A percentile compares a stretch with the other conserved stretches of the same genome.
Evolutionary conservation across 2,888 invertebrate species (phyloP).

Genomic region (Cinara cedri): DNA sequence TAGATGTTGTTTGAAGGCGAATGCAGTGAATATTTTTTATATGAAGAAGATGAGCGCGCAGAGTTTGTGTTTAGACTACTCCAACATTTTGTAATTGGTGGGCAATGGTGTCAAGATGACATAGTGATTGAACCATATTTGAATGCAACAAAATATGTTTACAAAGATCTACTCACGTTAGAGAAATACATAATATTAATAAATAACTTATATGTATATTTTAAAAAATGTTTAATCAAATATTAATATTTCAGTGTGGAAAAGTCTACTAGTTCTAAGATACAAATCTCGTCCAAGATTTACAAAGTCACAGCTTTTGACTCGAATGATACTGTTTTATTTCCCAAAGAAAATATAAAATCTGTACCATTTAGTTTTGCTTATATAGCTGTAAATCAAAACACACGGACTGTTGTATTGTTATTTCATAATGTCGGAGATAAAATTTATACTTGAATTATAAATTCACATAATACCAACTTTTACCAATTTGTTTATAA

Average conservation of each 20-base stretch:
- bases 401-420: constrained; percentile 30
- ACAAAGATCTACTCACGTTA: constrained; percentile 67
- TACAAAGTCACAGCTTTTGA: constrained; percentile 21
- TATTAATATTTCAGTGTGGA: constrained; percentile 54
- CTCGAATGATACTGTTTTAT: constrained; percentile 7
- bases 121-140: constrained; percentile 67
- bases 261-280: constrained; percentile 39
- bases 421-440: constrained; percentile 43
- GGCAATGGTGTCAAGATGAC: constrained; percentile 68
- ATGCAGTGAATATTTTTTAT: constrained; percentile 64
- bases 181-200: background rate
- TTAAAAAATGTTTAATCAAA: background rate
- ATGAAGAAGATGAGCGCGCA: constrained; percentile 64
- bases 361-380: constrained; percentile 19
- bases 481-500: too few relatives aligned
- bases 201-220: constrained; percentile 14
- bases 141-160: constrained; percentile 65
- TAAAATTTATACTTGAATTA: constrained; percentile 35
- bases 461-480: too few relatives aligned
- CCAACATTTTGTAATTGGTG: constrained; percentile 67
- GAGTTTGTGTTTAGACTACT: constrained; percentile 68
- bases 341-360: constrained; percentile 13
- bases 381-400: constrained; percentile 39
- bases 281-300: constrained; percentile 21
- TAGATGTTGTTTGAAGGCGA: constrained; percentile 65